Base-by-base conservation (phyloP, 2,797 vertebrate genomes). In the Sebastes hubbsi region DNA sequence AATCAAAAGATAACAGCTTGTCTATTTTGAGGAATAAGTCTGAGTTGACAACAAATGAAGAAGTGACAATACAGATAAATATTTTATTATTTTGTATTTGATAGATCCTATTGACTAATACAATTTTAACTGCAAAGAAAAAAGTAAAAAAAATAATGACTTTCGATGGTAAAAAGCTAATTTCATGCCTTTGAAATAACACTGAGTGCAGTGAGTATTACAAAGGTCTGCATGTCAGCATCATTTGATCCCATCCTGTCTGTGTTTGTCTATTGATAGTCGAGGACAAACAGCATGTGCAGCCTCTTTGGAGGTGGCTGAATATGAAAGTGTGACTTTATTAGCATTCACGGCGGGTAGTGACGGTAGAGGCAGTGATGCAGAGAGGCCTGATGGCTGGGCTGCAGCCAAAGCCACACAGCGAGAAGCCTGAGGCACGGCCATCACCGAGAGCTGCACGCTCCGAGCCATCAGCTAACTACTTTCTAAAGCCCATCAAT, bases 331-430 rank as follows among this genome's bases (percentile, higher is more conserved):
- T 82, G 71, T 75, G 68, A 59, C 62, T 85, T 92, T 83, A 94
- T 95, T 91, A 94, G 87, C 80, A 91, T 93, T 91, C 92, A 88
- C 79, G 81, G 84, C 6, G 8, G 73, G 87, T 71, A 72, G 69
- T n/a, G 1, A 2, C 9, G 18, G 59, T 80, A 69, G 72, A 84
- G 68, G 82, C 76, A 25, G 63, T 30, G 72, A 87, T 82, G 90
- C 89, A 87, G 86, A 46, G 74, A 76, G 83, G 77, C 73, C 75
- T 72, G 65, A 60, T 68, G 75, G 65, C 63, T 85, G 88, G 81
- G 72, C 80, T 72, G 81, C 87, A 85, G 86, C 84, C 85, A 89
- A 62, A 88, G 68, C 60, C 66, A 76, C 66, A 71, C 81, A 78
- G 77, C 77, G 22, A 70, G 79, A 77, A 81, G 87, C 62, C 75